A percentile compares a stretch with the other conserved stretches of the same genome.
Conservation (phyloP, 1,140 invertebrate genomes). For the Achroia grisella region DNA sequence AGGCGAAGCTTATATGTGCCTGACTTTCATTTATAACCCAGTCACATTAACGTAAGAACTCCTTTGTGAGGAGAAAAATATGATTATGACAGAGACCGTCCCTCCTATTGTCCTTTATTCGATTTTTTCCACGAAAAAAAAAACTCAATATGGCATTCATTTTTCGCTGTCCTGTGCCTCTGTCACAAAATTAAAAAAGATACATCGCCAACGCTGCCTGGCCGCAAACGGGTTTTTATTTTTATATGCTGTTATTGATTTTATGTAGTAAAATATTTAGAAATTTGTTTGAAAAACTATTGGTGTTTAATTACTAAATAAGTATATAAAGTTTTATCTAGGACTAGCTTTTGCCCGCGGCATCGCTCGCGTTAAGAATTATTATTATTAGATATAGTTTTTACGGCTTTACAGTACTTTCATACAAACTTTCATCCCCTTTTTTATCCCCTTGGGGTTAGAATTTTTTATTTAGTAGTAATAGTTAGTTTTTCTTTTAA, state of each 20-base stretch:
- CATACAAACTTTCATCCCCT: no score
- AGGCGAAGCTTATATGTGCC: slow-evolving; percentile 25
- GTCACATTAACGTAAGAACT: slow-evolving; percentile 56
- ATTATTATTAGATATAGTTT: no score
- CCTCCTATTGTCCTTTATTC: slow-evolving; percentile 60
- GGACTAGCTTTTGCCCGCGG: no score
- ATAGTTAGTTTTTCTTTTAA: no score
- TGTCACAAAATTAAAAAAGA: slow-evolving; percentile 22
- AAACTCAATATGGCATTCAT: slow-evolving; percentile 40
- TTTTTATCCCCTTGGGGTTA: no score
- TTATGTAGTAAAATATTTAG: not conserved
- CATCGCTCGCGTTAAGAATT: no score
- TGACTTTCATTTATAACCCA: slow-evolving; percentile 54
- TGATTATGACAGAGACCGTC: slow-evolving; percentile 56
- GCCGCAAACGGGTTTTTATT: not conserved
- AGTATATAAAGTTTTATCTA: no score
- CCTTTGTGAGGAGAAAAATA: slow-evolving; percentile 60
- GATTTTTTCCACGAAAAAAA: slow-evolving; percentile 44
- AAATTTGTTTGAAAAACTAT: not conserved
- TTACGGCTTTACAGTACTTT: no score
- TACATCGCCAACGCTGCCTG: not conserved
- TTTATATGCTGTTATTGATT: no score
- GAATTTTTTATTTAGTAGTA: no score
- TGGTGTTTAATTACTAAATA: no score
- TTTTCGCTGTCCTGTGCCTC: slow-evolving; percentile 25